Percentiles rank a stretch among this genome's conserved stretches.
Evolutionary conservation across 2,888 invertebrate species (phyloP).

Genomic region (Leptodirus hochenwartii): DNA sequence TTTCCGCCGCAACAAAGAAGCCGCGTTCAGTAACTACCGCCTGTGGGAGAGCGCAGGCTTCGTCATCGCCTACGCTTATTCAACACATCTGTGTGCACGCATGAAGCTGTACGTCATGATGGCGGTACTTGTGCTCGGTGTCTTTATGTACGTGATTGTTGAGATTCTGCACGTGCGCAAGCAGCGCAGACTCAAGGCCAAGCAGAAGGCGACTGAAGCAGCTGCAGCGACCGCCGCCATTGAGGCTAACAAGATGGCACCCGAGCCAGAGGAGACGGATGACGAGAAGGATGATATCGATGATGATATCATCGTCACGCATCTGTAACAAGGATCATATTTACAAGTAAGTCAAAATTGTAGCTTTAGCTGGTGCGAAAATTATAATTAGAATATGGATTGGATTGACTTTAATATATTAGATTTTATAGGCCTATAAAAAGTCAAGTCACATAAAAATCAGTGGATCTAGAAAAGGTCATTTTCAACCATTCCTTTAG

Average conservation of each 20-base stretch:
- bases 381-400: too few relatives aligned
- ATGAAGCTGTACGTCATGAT: conserved; percentile 77
- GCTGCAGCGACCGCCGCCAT: conserved; percentile 40
- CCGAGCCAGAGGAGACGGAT: conserved; percentile 55
- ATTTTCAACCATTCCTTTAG: too few relatives aligned
- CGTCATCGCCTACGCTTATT: conserved; percentile 78
- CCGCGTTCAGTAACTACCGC: conserved; percentile 80
- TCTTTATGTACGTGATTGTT: conserved; percentile 60
- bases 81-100: conserved; percentile 66
- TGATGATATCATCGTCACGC: conserved; percentile 74
- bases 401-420: too few relatives aligned
- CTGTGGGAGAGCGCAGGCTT: conserved; percentile 84
- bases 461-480: too few relatives aligned
- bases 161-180: conserved; percentile 71
- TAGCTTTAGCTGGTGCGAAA: too few relatives aligned
- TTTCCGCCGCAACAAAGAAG: conserved; percentile 77
- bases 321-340: conserved; percentile 38
- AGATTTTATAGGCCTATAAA: too few relatives aligned
- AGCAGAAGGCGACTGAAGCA: conserved; percentile 46
- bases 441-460: too few relatives aligned
- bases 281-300: conserved; percentile 77
- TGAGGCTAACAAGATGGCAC: conserved; percentile 31
- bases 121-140: conserved; percentile 53
- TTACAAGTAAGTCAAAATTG: neutral
- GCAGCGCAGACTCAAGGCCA: too few relatives aligned